Conservation (phyloP, 2,797 vertebrate species). For the Danio jaintianensis region DNA sequence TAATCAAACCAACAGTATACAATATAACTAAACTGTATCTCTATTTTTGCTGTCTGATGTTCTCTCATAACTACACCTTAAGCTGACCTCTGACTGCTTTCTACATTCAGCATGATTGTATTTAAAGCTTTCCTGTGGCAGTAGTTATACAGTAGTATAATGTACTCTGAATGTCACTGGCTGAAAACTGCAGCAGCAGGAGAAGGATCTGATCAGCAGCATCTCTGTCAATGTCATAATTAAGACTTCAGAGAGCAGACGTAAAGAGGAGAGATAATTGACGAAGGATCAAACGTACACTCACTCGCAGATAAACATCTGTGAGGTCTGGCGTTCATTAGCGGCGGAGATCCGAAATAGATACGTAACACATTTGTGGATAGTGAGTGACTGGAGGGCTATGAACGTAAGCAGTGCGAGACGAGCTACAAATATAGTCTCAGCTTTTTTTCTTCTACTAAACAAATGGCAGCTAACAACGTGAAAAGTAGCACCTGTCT, state of each 20-base stretch:
- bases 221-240: conserved; percentile 51
- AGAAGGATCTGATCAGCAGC: conserved; percentile 5
- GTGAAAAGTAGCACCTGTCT: conserved; percentile 5
- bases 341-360: conserved; percentile 50
- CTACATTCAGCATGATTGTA: conserved; percentile 10
- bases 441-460: not conserved
- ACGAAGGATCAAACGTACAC: conserved; percentile 53
- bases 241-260: conserved; percentile 57
- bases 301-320: conserved; percentile 53
- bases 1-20: too few relatives aligned
- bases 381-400: conserved; percentile 22
- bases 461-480: conserved; percentile 17
- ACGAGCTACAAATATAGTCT: not conserved
- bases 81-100: conserved; percentile 14
- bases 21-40: not conserved
- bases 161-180: conserved; percentile 22
- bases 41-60: not conserved
- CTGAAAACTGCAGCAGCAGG: not conserved
- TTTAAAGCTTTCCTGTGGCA: not conserved
- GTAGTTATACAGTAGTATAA: conserved; percentile 1
- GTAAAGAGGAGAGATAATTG: conserved; percentile 49
- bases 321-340: conserved; percentile 55
- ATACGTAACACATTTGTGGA: conserved; percentile 48
- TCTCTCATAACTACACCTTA: conserved; percentile 1
- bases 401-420: not conserved